Conservation (phyloP, 2,113 vertebrate species). For the Onychostoma macrolepis region DNA sequence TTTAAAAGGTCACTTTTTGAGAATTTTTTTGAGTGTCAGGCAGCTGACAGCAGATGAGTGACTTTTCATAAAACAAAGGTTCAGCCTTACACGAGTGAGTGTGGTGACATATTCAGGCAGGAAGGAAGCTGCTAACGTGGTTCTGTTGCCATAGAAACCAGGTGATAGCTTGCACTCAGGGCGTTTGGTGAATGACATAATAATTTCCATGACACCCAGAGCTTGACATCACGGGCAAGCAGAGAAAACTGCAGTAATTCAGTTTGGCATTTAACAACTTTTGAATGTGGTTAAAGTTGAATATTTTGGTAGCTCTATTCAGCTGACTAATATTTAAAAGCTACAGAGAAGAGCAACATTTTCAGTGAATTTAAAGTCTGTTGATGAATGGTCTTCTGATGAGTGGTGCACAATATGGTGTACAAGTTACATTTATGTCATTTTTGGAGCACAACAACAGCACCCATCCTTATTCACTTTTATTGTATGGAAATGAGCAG, state of each 20-base stretch:
- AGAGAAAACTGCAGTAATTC: constrained; percentile 48
- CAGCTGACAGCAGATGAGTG: background rate
- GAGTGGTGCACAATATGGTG: background rate
- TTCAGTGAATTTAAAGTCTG: background rate
- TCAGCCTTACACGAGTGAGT: constrained; percentile 48
- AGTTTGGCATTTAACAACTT: constrained; percentile 26
- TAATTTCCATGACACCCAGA: constrained; percentile 75
- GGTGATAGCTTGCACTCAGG: constrained; percentile 67
- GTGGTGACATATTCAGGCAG: constrained; percentile 53
- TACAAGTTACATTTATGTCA: background rate
- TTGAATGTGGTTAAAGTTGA: background rate
- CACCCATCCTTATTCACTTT: background rate
- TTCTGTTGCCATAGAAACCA: constrained; percentile 75
- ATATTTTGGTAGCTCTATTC: background rate
- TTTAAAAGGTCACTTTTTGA: background rate
- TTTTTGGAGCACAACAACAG: background rate
- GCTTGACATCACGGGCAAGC: constrained; percentile 54
- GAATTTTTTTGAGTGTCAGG: background rate
- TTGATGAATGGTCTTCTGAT: background rate
- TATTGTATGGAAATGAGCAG: background rate
- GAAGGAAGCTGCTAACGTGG: constrained; percentile 74
- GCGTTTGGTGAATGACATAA: constrained; percentile 69
- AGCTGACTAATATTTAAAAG: background rate
- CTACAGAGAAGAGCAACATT: background rate
- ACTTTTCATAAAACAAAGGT: background rate